Base-by-base conservation (phyloP, 2,797 vertebrate species). In the Hoplostethus mediterraneus region DNA sequence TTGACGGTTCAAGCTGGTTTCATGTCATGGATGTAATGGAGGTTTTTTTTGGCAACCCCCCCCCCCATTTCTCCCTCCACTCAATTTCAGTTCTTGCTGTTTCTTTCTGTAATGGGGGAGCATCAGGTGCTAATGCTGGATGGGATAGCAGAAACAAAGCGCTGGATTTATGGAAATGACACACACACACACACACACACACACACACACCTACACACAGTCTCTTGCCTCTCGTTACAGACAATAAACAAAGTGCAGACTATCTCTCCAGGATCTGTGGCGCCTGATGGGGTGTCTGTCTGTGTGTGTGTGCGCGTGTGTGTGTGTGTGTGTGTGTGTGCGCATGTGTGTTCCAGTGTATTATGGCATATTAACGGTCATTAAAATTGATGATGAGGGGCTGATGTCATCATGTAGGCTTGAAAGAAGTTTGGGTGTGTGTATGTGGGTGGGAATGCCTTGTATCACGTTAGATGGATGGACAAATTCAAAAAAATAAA, bases 371-470 rank as follows among this genome's bases (percentile, higher is more conserved):
- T 83, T 91, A 83, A 86, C 77, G 73, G 80, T 88, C 89, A 93
- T 94, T 89, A 92, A 94, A 94, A 94, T 94, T 91, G 90, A 93
- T 93, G 89, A 93, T 91, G 77, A 91, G 75, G 76, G 63, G 80
- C 81, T 94, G 86, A 94, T 92, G 89, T 92, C 89, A 92, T 87
- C 71, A 82, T 63, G 62, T 73, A 44, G 70, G 60, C 45, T 45
- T 55, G 67, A 69, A 76, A 75, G 44, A 67, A 70, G 33, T 60
- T 64, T 63, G 69, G 65, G 63, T 14, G 14, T 65, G 71, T 58
- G 31, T 65, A 52, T 45, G 42, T 54, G 58, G 30, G 55, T 45
- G 63, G 61, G 53, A 5, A 58, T 61, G 10, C 49, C 49, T 57
- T 63, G 6, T 12, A 49, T 16, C 57, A 58, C 14, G n/a, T 40